phyloP scores from a whole-genome alignment of 1,140 invertebrate genomes.

The Plectrocnemia conspersa region DNA sequence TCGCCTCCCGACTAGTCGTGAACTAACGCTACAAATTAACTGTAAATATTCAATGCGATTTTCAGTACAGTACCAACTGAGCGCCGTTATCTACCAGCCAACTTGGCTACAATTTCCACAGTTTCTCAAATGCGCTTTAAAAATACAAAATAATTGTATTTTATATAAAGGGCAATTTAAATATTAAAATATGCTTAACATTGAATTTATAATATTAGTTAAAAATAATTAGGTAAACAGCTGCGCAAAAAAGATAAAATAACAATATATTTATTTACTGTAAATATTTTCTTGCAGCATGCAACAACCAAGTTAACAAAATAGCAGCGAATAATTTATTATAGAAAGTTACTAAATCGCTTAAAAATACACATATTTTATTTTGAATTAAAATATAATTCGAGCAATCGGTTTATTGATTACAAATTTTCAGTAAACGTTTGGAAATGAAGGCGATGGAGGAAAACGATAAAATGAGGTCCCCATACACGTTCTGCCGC shows the following conservation, averaged over 20 bases:
- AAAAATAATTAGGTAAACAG: background rate
- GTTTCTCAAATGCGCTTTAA: background rate
- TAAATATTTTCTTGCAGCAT: background rate
- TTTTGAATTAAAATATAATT: background rate
- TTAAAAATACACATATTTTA: background rate
- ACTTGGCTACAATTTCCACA: conserved; percentile 11
- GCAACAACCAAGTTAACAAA: background rate
- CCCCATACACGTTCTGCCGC: conserved; percentile 11
- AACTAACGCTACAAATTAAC: conserved; percentile 22
- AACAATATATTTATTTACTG: background rate
- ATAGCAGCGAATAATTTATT: background rate
- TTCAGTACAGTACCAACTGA: conserved; percentile 19
- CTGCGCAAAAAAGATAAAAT: no score
- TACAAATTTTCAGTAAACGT: background rate
- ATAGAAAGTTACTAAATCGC: background rate
- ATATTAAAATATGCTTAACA: background rate
- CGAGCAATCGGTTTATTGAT: background rate
- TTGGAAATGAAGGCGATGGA: conserved; percentile 15
- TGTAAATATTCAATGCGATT: conserved; percentile 24
- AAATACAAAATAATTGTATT: background rate
- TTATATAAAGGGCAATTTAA: background rate
- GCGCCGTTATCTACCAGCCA: conserved; percentile 16
- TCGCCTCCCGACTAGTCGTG: no score
- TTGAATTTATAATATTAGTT: background rate
- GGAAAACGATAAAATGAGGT: conserved; percentile 24